These are phyloP conservation scores for Cheilosia vernalis DNA, from an alignment of 2,888 invertebrate genomes.

Conservation along the genomic window DNA sequence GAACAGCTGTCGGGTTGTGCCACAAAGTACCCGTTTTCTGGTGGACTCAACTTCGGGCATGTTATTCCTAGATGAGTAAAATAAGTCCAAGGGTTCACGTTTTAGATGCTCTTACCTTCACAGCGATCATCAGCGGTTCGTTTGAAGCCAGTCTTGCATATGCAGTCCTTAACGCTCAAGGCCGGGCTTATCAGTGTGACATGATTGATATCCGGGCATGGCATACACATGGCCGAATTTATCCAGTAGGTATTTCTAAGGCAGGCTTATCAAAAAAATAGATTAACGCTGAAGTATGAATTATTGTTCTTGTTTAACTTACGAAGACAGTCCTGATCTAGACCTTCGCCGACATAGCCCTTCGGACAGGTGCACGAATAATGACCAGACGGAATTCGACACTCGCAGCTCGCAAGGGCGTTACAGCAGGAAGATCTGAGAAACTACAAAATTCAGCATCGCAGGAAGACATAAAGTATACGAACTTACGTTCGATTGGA, in stretches of 20 bases:
- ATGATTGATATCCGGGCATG: slow-evolving; percentile 88
- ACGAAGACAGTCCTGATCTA: slow-evolving; percentile 86
- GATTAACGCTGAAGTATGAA: neutral
- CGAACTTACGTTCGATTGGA: slow-evolving; percentile 36
- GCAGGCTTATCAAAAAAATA: slow-evolving; percentile 84
- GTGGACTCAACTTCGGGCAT: slow-evolving; percentile 86
- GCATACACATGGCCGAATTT: slow-evolving; percentile 83
- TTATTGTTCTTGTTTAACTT: slow-evolving; percentile 62
- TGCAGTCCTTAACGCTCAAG: slow-evolving; percentile 85
- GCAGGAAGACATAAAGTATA: no score
- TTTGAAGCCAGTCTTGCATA: slow-evolving; percentile 86
- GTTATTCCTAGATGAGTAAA: slow-evolving; percentile 83
- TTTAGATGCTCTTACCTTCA: slow-evolving; percentile 81
- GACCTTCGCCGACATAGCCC: slow-evolving; percentile 87
- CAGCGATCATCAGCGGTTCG: slow-evolving; percentile 84
- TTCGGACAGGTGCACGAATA: slow-evolving; percentile 87
- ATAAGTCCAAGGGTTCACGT: neutral
- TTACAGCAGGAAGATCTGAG: slow-evolving; percentile 85
- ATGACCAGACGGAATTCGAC: slow-evolving; percentile 88
- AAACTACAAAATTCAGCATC: neutral
- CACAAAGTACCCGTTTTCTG: slow-evolving; percentile 88
- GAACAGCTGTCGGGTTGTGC: slow-evolving; percentile 85
- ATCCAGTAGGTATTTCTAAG: slow-evolving; percentile 88
- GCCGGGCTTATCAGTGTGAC: slow-evolving; percentile 85
- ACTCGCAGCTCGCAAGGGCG: slow-evolving; percentile 86